Percentiles rank a stretch among this genome's conserved stretches.
Evolutionary conservation across 2,797 vertebrate species (phyloP).

Genomic region (Remorina albescens): DNA sequence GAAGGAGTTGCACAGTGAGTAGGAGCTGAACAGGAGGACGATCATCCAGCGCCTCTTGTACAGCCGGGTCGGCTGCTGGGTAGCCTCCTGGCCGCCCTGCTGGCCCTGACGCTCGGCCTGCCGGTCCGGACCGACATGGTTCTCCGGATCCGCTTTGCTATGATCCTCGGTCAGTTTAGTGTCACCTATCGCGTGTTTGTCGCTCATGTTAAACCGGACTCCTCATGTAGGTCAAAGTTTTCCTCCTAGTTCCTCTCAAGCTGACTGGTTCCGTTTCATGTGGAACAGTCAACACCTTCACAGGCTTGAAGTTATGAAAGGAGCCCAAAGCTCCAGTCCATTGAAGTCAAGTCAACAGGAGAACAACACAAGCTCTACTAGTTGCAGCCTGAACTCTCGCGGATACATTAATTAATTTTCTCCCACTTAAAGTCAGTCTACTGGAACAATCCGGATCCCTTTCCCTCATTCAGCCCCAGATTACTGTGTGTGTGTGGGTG

Average conservation of each 20-base stretch:
- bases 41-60: slow-evolving; percentile 89
- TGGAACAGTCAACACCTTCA: slow-evolving; percentile 5
- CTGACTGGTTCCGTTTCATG: not conserved
- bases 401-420: slow-evolving; percentile 8
- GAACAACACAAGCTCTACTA: not conserved
- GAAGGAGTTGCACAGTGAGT: slow-evolving; percentile 94
- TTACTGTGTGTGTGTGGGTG: not conserved
- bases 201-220: slow-evolving; percentile 62
- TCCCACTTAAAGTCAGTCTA: too few species aligned
- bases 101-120: not conserved
- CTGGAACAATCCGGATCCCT: too few species aligned
- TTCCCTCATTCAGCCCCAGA: too few species aligned
- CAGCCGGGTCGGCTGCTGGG: slow-evolving; percentile 69
- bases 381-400: not conserved
- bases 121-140: slow-evolving; percentile 29
- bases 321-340: not conserved
- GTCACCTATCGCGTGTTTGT: slow-evolving; percentile 44
- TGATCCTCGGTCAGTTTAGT: not conserved
- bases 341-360: not conserved
- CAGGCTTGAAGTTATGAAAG: not conserved
- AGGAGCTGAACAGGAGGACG: slow-evolving; percentile 91
- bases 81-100: not conserved
- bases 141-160: slow-evolving; percentile 27
- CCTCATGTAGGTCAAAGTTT: slow-evolving; percentile 31
- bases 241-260: not conserved